phyloP scores from a whole-genome alignment of 2,888 invertebrate species.

The Tetheella fluctuosa region DNA sequence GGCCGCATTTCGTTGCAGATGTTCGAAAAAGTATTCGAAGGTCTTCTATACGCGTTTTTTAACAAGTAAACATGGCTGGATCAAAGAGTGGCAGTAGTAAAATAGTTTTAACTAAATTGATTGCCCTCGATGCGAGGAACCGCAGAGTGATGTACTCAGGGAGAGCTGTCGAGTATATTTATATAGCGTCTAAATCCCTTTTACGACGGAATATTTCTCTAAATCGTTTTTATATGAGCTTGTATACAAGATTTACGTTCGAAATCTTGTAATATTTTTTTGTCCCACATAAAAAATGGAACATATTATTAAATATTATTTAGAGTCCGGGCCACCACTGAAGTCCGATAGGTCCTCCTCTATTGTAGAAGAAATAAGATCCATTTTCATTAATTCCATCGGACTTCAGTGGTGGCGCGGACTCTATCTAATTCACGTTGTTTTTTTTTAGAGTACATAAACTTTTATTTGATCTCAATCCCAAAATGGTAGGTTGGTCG shows the following conservation, averaged over 20 bases:
- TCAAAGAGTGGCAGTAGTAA: slow-evolving; percentile 49
- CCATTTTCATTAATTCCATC: too few species aligned
- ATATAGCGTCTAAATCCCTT: slow-evolving; percentile 41
- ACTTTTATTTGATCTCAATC: too few species aligned
- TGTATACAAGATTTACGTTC: neutral
- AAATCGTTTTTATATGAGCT: neutral
- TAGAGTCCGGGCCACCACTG: too few species aligned
- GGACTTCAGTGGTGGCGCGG: too few species aligned
- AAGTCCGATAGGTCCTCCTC: too few species aligned
- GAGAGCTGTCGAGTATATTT: slow-evolving; percentile 30
- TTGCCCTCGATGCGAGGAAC: slow-evolving; percentile 37
- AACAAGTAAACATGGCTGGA: slow-evolving; percentile 42
- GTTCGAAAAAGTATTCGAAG: slow-evolving; percentile 24
- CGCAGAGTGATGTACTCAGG: slow-evolving; percentile 48
- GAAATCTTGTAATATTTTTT: neutral
- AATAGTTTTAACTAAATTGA: slow-evolving; percentile 43
- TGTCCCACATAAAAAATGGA: neutral
- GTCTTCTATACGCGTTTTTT: slow-evolving; percentile 17
- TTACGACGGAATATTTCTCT: slow-evolving; percentile 24
- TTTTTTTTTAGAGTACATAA: too few species aligned
- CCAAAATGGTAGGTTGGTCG: too few species aligned
- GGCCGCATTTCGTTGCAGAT: slow-evolving; percentile 20
- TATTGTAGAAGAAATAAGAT: too few species aligned
- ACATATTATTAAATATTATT: neutral
- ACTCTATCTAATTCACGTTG: too few species aligned